Evolutionary conservation across 2,888 invertebrate genomes (phyloP).

Genomic region (Agapetus fuscipes): DNA sequence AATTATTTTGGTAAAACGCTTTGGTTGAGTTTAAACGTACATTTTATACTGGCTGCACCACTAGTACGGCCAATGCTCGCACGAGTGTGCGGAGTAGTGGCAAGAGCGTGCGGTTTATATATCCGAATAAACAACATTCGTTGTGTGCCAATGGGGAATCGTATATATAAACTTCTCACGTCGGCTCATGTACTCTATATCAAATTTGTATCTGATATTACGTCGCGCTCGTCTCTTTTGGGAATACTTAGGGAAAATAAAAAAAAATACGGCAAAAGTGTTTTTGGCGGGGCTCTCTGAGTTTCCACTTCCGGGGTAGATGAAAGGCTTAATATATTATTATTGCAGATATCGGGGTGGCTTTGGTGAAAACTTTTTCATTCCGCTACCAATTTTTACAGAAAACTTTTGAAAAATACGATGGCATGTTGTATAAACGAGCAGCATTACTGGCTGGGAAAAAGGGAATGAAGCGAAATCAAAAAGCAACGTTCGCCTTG

Average conservation of each 20-base stretch:
- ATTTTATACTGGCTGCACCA: too few species aligned
- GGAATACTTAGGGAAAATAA: constrained; percentile 7
- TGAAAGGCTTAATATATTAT: background rate
- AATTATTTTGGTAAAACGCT: too few species aligned
- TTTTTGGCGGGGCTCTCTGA: background rate
- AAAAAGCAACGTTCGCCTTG: too few species aligned
- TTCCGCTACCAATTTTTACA: too few species aligned
- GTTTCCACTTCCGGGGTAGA: background rate
- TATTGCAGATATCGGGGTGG: too few species aligned
- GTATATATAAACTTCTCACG: constrained; percentile 8
- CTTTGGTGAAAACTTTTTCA: too few species aligned
- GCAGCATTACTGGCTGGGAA: too few species aligned
- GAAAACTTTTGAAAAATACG: too few species aligned
- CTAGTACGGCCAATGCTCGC: too few species aligned
- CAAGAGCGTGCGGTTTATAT: constrained; percentile 5
- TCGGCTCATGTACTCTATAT: constrained; percentile 6
- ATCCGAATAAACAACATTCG: constrained; percentile 10
- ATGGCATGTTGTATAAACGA: too few species aligned
- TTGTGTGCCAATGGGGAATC: constrained; percentile 7
- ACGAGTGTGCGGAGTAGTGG: background rate
- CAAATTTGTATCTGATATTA: constrained; percentile 6
- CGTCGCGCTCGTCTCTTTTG: constrained; percentile 1
- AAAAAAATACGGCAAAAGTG: constrained; percentile 1
- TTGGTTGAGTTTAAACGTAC: too few species aligned
- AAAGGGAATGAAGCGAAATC: too few species aligned